These are phyloP conservation scores for Anser brachyrhynchus DNA, from an alignment of 2,113 vertebrate genomes.

Conservation along the genomic window DNA sequence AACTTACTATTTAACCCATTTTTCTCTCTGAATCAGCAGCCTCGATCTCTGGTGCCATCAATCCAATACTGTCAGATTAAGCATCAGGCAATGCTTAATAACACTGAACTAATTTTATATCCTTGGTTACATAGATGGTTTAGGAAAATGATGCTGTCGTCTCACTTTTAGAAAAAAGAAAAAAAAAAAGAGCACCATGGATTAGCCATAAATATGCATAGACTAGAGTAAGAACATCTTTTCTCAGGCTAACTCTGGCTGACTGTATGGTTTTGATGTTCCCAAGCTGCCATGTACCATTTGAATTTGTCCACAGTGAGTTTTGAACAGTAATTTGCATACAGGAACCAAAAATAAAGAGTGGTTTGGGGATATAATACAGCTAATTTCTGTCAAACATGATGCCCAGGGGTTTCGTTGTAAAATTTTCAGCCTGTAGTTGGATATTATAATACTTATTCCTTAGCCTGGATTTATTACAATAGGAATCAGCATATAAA, in stretches of 20 bases:
- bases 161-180: not conserved
- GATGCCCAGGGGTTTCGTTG: not conserved
- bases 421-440: conserved; percentile 26
- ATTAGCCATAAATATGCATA: not conserved
- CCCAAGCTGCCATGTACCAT: not conserved
- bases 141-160: not conserved
- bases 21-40: not conserved
- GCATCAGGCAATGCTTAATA: not conserved
- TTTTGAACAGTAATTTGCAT: conserved; percentile 31
- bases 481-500: conserved; percentile 22
- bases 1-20: not conserved
- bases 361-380: not conserved
- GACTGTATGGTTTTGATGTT: not conserved
- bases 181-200: not conserved
- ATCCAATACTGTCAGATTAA: not conserved
- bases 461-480: conserved; percentile 12
- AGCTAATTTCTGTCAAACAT: conserved; percentile 4
- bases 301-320: not conserved
- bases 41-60: not conserved
- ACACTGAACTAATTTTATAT: not conserved
- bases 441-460: conserved; percentile 3
- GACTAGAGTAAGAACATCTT: not conserved
- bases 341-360: not conserved
- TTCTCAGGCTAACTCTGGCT: not conserved
- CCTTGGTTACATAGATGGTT: not conserved